Conservation (phyloP, 2,888 invertebrate genomes). For the Globia sparganii region DNA sequence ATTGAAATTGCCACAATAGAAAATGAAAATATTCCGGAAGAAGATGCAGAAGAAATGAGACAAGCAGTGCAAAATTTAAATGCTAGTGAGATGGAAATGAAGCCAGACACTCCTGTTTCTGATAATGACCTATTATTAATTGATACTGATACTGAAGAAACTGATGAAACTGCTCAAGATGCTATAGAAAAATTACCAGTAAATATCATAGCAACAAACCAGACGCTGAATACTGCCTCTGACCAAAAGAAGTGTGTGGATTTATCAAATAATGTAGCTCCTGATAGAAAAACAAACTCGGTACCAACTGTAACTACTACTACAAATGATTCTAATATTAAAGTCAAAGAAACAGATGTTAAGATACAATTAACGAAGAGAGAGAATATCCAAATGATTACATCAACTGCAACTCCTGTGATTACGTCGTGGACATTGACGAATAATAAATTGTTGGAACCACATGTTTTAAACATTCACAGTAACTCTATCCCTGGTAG, state of each 20-base stretch:
- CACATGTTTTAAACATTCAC: slow-evolving; percentile 82
- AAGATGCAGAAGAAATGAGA: slow-evolving; percentile 95
- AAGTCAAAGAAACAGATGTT: slow-evolving; percentile 77
- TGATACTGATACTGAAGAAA: slow-evolving; percentile 96
- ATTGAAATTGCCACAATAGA: slow-evolving; percentile 85
- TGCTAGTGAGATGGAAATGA: slow-evolving; percentile 93
- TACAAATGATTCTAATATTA: slow-evolving; percentile 77
- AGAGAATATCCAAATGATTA: slow-evolving; percentile 79
- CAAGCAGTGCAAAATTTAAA: slow-evolving; percentile 95
- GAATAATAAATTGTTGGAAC: slow-evolving; percentile 86
- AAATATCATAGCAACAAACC: slow-evolving; percentile 83
- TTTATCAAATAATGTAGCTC: slow-evolving; percentile 69
- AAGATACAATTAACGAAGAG: slow-evolving; percentile 81
- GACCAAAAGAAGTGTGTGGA: slow-evolving; percentile 83
- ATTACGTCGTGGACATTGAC: slow-evolving; percentile 90
- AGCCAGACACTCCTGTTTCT: slow-evolving; percentile 96
- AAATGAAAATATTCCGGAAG: slow-evolving; percentile 91
- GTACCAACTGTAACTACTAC: slow-evolving; percentile 74
- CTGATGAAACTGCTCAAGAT: slow-evolving; percentile 90
- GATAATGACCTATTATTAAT: slow-evolving; percentile 96
- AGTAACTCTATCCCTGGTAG: slow-evolving; percentile 72
- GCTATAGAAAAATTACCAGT: slow-evolving; percentile 81
- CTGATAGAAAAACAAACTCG: slow-evolving; percentile 83
- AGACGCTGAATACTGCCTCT: slow-evolving; percentile 72
- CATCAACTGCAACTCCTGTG: slow-evolving; percentile 87